Base-by-base conservation (phyloP, 2,888 invertebrate genomes). In the Hyppa rectilinea region DNA sequence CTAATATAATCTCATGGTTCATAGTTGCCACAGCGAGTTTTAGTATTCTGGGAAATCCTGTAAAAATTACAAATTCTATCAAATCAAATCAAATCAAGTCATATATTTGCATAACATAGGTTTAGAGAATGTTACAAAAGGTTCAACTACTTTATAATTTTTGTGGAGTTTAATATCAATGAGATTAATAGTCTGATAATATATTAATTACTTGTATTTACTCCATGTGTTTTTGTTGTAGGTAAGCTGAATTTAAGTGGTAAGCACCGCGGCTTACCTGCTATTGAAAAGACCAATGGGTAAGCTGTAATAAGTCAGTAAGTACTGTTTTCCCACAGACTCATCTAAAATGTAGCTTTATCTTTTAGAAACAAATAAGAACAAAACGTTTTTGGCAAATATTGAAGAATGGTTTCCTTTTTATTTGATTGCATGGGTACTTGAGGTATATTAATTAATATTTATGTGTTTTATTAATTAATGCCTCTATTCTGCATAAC, bases 401-500 rank as follows among this genome's bases (percentile, higher is more conserved):
- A n/a, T n/a, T n/a, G n/a, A n/a, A n/a, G n/a, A n/a, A n/a, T n/a
- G n/a, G n/a, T n/a, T n/a, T n/a, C n/a, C n/a, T n/a, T n/a, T n/a
- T n/a, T n/a, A n/a, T n/a, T n/a, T n/a, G n/a, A n/a, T n/a, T n/a
- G n/a, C n/a, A n/a, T n/a, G n/a, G n/a, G n/a, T n/a, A n/a, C n/a
- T n/a, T n/a, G n/a, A n/a, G n/a, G n/a, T n/a, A n/a, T n/a, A n/a
- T n/a, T n/a, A n/a, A n/a, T n/a, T n/a, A n/a, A n/a, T n/a, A n/a
- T n/a, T n/a, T n/a, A n/a, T n/a, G n/a, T n/a, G n/a, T n/a, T n/a
- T n/a, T n/a, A n/a, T 17, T 12, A 38, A 38, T 20, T 0, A 58
- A 20, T 64, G 47, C 9, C 14, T 52, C 78, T 38, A 0, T 79
- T 43, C 9, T 29, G 40, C 78, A 81, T 79, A 77, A 26, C 17